Percentiles rank a stretch among this genome's conserved stretches.
Evolutionary conservation across 2,113 vertebrate species (phyloP).

Genomic region (Donacobius atricapilla): DNA sequence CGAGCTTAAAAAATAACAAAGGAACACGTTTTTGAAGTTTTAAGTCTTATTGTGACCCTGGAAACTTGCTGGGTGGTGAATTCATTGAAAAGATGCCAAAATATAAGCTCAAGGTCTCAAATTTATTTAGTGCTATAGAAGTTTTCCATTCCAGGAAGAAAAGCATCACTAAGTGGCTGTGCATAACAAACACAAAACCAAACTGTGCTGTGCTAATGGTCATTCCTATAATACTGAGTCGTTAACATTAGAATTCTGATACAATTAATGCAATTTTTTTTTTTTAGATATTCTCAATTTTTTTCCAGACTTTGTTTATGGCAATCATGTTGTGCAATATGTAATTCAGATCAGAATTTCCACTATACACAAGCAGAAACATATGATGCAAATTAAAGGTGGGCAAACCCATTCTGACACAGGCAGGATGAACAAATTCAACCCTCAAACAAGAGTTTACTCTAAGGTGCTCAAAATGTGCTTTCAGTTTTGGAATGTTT

Average conservation of each 20-base stretch:
- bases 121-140: slow-evolving; percentile 19
- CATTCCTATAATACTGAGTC: background rate
- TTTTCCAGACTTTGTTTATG: background rate
- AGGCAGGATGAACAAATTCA: background rate
- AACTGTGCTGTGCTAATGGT: background rate
- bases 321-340: background rate
- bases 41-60: background rate
- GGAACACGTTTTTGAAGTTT: slow-evolving; percentile 8
- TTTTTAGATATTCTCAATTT: background rate
- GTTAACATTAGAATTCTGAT: background rate
- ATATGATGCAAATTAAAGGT: slow-evolving; percentile 31
- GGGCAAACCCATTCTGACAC: background rate
- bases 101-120: background rate
- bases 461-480: background rate
- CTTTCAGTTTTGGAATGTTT: background rate
- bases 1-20: background rate
- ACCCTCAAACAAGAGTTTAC: background rate
- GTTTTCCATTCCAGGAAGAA: background rate
- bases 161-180: background rate
- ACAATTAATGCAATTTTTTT: background rate
- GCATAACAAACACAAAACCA: background rate
- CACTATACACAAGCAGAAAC: background rate
- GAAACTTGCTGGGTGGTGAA: slow-evolving; percentile 10
- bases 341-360: slow-evolving; percentile 36
- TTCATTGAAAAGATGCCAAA: slow-evolving; percentile 25